phyloP scores from a whole-genome alignment of 2,113 vertebrate genomes.

The Spilogale gracilis region DNA sequence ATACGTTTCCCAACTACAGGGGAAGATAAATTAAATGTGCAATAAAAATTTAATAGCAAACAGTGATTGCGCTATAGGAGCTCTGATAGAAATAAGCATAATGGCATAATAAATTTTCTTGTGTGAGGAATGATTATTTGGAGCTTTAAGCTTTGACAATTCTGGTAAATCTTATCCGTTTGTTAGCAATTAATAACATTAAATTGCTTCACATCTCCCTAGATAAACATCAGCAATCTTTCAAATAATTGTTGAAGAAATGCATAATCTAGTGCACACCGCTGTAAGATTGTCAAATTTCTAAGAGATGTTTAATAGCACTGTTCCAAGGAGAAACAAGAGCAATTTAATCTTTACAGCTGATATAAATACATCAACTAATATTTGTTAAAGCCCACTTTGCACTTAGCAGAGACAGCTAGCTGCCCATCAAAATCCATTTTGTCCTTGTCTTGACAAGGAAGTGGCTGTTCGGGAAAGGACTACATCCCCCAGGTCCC shows the following conservation, averaged over 20 bases:
- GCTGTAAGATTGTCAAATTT: constrained; percentile 58
- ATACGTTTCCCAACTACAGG: constrained; percentile 80
- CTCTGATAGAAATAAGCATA: constrained; percentile 84
- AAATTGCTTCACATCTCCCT: constrained; percentile 80
- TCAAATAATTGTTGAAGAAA: constrained; percentile 15
- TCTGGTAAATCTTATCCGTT: constrained; percentile 85
- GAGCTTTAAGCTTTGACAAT: constrained; percentile 83
- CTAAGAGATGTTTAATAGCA: constrained; percentile 53
- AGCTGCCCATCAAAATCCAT: constrained; percentile 34
- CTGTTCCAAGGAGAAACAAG: constrained; percentile 61
- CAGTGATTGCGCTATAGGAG: constrained; percentile 85
- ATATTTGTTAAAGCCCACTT: constrained; percentile 54
- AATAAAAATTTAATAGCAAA: constrained; percentile 86
- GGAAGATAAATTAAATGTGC: constrained; percentile 87
- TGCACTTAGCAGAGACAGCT: constrained; percentile 19
- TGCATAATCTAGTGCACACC: constrained; percentile 39
- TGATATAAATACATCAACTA: constrained; percentile 59
- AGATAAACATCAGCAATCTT: constrained; percentile 64
- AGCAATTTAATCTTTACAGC: constrained; percentile 51
- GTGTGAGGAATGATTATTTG: constrained; percentile 85
- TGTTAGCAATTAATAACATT: constrained; percentile 85
- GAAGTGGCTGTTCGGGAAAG: background rate
- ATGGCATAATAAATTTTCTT: constrained; percentile 86
- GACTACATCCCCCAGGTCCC: fast-evolving
- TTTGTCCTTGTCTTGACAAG: background rate